Evolutionary conservation across 53 echinoderm and acorn worm genomes (phyloP).

Genomic region (Hippasteria phrygiana): DNA sequence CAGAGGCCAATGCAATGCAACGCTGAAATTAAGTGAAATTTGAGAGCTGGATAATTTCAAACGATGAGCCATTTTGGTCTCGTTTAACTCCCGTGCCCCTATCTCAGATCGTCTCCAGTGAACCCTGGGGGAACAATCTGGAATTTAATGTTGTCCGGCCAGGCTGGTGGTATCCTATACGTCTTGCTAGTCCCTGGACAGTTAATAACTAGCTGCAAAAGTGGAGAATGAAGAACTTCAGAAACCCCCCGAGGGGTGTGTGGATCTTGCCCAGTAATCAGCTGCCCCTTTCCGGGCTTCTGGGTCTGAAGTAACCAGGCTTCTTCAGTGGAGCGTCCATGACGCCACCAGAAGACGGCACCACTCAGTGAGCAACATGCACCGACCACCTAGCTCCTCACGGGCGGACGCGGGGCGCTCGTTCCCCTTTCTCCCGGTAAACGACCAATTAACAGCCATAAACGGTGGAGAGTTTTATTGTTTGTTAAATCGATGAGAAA

Average conservation of each 20-base stretch:
- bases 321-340: not conserved
- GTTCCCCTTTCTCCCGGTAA: conserved; percentile 28
- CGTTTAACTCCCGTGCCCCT: conserved; percentile 36
- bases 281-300: conserved; percentile 54
- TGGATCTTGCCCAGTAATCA: conserved; percentile 45
- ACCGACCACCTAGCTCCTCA: conserved; percentile 26
- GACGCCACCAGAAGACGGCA: conserved; percentile 4
- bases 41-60: conserved; percentile 40
- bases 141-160: conserved; percentile 34
- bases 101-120: conserved; percentile 8
- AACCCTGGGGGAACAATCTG: conserved; percentile 28
- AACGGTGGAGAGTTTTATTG: conserved; percentile 58
- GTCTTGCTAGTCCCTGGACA: conserved; percentile 37
- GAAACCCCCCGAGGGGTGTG: conserved; percentile 19
- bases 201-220: conserved; percentile 51
- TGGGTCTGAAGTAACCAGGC: not conserved
- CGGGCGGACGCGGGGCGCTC: conserved; percentile 37
- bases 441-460: conserved; percentile 63
- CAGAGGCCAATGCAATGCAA: conserved; percentile 25
- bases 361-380: conserved; percentile 29
- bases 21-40: conserved; percentile 55
- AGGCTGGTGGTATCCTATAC: conserved; percentile 1
- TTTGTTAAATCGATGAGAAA: conserved; percentile 53
- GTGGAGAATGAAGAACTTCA: not conserved
- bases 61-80: conserved; percentile 43